Conservation (phyloP, 2,113 vertebrate species). For the Trematomus loennbergii region DNA sequence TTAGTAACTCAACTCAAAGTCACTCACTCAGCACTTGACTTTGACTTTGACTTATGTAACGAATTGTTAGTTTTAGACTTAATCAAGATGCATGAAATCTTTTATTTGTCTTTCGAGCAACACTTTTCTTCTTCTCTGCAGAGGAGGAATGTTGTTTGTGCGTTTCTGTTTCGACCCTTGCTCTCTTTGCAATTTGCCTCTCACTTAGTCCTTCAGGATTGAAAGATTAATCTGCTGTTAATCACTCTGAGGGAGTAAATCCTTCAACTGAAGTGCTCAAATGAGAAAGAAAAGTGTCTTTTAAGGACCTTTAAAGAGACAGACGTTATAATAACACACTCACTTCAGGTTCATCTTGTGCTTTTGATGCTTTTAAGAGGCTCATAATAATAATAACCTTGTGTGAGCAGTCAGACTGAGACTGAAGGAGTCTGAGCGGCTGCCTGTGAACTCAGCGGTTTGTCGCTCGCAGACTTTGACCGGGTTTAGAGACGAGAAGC, state of each 20-base stretch:
- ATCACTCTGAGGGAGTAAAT: slow-evolving; percentile 16
- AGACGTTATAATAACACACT: not conserved
- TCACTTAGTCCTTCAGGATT: slow-evolving; percentile 5
- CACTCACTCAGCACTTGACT: too few species aligned
- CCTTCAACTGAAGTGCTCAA: slow-evolving; percentile 15
- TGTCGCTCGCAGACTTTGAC: slow-evolving; percentile 71
- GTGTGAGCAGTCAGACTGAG: not conserved
- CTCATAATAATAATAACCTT: slow-evolving; percentile 60
- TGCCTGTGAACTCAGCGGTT: slow-evolving; percentile 31
- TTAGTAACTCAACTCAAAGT: too few species aligned
- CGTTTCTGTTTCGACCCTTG: slow-evolving; percentile 27
- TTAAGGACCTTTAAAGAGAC: too few species aligned
- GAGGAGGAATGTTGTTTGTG: slow-evolving; percentile 3
- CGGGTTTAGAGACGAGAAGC: slow-evolving; percentile 36
- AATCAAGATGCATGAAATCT: not conserved
- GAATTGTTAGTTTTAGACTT: not conserved
- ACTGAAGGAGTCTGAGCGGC: slow-evolving; percentile 26
- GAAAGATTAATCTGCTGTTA: slow-evolving; percentile 36
- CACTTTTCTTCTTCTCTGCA: not conserved
- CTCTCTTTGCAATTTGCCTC: slow-evolving; percentile 4
- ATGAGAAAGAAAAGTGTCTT: too few species aligned
- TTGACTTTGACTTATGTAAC: too few species aligned
- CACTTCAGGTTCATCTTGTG: not conserved
- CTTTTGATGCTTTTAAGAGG: slow-evolving; percentile 21
- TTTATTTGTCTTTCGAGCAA: not conserved